Percentiles rank a stretch among this genome's conserved stretches.
phyloP scores from a whole-genome alignment of 2,113 vertebrate genomes.

The Stigmatopora argus region DNA sequence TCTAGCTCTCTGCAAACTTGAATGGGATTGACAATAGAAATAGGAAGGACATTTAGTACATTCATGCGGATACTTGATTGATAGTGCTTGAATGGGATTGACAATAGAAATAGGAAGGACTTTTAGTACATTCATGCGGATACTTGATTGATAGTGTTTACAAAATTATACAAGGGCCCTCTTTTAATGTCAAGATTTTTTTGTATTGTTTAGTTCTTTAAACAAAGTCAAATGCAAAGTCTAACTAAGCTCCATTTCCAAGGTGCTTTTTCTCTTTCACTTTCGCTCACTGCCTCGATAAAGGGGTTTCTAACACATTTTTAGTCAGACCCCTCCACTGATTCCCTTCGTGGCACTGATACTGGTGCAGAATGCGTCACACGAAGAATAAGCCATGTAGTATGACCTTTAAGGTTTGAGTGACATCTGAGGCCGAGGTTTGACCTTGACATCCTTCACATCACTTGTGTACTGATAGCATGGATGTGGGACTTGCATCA shows the following conservation, averaged over 20 bases:
- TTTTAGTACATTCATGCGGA: neutral
- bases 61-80: neutral
- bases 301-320: constrained; percentile 54
- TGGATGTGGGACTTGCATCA: constrained; percentile 29
- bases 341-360: constrained; percentile 56
- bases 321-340: constrained; percentile 56
- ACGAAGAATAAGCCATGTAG: constrained; percentile 34
- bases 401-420: constrained; percentile 23
- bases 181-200: neutral
- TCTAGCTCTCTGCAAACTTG: neutral
- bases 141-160: neutral
- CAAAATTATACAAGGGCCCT: neutral
- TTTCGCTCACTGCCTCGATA: constrained; percentile 6
- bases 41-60: neutral
- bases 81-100: neutral
- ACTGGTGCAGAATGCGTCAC: constrained; percentile 35
- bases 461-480: constrained; percentile 17
- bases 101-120: neutral
- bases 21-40: neutral
- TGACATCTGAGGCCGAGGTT: neutral
- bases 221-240: neutral
- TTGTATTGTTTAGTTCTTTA: neutral
- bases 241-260: neutral
- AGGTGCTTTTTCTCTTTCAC: neutral
- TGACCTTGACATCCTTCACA: constrained; percentile 31